These are phyloP conservation scores for Calameuta pallipes DNA, from an alignment of 2,888 invertebrate genomes.

Conservation along the genomic window DNA sequence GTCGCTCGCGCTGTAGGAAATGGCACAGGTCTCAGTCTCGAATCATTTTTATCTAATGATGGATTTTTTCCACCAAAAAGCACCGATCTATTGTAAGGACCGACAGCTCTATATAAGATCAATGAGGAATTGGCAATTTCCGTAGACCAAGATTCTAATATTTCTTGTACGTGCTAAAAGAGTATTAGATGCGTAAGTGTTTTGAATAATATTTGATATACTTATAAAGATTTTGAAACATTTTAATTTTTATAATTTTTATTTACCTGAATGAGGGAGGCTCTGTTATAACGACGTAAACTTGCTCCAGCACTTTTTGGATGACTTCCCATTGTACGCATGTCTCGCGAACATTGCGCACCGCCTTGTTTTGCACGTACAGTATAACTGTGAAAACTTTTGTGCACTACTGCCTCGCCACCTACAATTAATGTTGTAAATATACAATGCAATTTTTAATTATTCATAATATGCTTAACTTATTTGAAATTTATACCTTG, in stretches of 20 bases:
- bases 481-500: constrained; percentile 56
- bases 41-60: constrained; percentile 74
- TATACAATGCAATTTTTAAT: not conserved
- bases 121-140: constrained; percentile 76
- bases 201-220: not conserved
- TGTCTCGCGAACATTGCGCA: constrained; percentile 77
- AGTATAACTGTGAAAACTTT: constrained; percentile 88
- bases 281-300: constrained; percentile 83
- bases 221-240: constrained; percentile 4
- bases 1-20: constrained; percentile 87
- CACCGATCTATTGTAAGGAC: constrained; percentile 77
- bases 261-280: constrained; percentile 76
- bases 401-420: constrained; percentile 72
- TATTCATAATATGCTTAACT: not conserved
- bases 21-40: constrained; percentile 77
- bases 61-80: constrained; percentile 81
- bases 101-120: constrained; percentile 82
- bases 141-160: constrained; percentile 76
- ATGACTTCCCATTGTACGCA: constrained; percentile 70
- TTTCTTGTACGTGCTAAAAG: constrained; percentile 80
- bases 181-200: not conserved
- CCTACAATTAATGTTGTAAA: constrained; percentile 50
- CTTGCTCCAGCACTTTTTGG: constrained; percentile 86
- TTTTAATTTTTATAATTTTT: constrained; percentile 5
- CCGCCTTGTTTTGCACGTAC: constrained; percentile 87